Conservation (phyloP, 1,140 invertebrate genomes). For the Scaptodrosophila lebanonensis region DNA sequence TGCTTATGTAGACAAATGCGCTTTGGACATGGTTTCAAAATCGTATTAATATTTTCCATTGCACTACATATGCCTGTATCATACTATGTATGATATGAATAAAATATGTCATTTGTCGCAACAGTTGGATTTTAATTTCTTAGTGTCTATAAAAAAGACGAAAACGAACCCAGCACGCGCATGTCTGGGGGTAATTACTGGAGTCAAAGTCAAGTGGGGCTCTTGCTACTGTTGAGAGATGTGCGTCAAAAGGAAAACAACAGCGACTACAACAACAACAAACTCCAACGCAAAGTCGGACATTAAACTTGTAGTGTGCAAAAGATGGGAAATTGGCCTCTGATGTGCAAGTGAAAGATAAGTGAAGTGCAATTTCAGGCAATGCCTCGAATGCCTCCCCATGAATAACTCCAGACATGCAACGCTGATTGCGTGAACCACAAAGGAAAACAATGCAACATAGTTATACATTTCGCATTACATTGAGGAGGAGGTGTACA, state of each 20-base stretch:
- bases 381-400: conserved; percentile 52
- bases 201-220: conserved; percentile 19
- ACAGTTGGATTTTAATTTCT: no score
- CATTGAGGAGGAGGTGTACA: no score
- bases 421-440: conserved; percentile 61
- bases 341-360: conserved; percentile 35
- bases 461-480: no score
- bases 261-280: conserved; percentile 5
- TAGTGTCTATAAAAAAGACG: no score
- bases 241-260: conserved; percentile 23
- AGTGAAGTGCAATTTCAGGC: conserved; percentile 55
- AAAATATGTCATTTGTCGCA: no score
- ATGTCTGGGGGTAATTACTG: no score
- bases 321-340: conserved; percentile 53
- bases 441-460: conserved; percentile 34
- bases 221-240: conserved; percentile 16
- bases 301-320: conserved; percentile 62
- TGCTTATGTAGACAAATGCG: no score
- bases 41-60: no score
- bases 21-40: no score
- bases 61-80: no score
- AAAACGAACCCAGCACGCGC: no score
- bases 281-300: conserved; percentile 38
- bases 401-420: conserved; percentile 57
- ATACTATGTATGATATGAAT: no score